A percentile compares a stretch with the other conserved stretches of the same genome.
Conservation (phyloP, 2,113 vertebrate genomes). For the Albula glossodonta region DNA sequence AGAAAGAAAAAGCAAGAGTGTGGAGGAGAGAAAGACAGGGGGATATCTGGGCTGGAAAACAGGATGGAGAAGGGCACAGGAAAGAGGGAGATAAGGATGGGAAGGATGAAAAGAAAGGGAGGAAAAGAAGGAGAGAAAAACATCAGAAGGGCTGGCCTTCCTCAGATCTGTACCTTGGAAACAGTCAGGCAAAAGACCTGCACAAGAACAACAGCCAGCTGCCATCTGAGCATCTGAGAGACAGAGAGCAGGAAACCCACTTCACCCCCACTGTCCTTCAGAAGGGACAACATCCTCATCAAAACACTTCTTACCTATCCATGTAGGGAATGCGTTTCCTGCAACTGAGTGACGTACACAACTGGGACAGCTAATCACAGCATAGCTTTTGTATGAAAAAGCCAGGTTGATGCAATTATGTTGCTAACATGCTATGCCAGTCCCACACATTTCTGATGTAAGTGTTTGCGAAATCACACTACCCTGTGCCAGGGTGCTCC, state of each 20-base stretch:
- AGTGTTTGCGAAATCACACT: background rate
- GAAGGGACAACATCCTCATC: background rate
- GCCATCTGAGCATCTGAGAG: background rate
- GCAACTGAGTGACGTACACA: background rate
- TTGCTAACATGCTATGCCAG: background rate
- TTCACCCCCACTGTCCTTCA: background rate
- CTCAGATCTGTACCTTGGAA: background rate
- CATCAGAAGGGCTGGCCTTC: background rate
- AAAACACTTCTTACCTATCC: background rate
- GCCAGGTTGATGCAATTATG: background rate
- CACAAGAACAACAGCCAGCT: background rate
- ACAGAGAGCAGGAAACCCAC: background rate
- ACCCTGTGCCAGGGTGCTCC: background rate
- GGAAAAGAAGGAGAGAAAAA: background rate
- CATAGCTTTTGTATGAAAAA: background rate
- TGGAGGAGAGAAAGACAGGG: background rate
- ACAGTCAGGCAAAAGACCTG: background rate
- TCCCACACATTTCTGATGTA: background rate
- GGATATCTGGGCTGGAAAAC: background rate
- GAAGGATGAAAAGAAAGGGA: too few species aligned
- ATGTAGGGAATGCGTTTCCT: background rate
- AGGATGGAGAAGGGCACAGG: background rate
- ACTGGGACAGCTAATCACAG: background rate
- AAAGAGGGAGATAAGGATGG: too few species aligned
- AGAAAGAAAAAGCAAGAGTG: too few species aligned